Evolutionary conservation across 1,140 invertebrate genomes (phyloP), one percentile per base, ranked within the genome.

Genomic region (Dryas iulia): DNA sequence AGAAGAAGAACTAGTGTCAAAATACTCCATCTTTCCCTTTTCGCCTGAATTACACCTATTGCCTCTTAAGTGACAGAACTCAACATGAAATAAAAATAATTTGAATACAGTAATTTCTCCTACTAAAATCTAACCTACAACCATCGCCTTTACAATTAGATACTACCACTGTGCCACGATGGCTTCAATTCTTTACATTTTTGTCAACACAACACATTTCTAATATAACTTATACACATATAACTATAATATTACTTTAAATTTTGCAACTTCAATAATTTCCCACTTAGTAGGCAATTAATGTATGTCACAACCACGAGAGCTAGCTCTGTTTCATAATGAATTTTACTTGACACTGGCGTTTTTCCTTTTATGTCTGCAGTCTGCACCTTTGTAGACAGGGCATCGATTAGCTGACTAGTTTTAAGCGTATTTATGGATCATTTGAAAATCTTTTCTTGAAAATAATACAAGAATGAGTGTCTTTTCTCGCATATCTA

Each of bases 291-390:
- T 62, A 53, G 59, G 39, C 59, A 62, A 53, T 62, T 30, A 62
- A 61, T 61, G 39, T 53, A 18, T 52, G 39, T 62, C 59, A 61
- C 25, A 61, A 28, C 31, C 59, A 61, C 47, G 59, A 33, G 47
- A 61, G 25, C 47, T 52, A 52, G 59, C 47, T 61, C 47, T 61
- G 59, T 61, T 52, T 26, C 39, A 61, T 61, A 61, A 61, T 61
- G 59, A 61, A 61, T 61, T 52, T 61, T 26, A 52, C 59, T 61
- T 61, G 59, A 21, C 26, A 62, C 59, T 23, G 47, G 25, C 59
- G 14, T 62, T 26, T 25, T 25, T 53, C 59, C 39, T 61, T 61
- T 61, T 61, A 61, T n/a, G 39, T 53, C 25, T 14, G 35, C 14
- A 47, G 1, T 21, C 18, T 47, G 39, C 39, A 21, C 39, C 39